Evolutionary conservation across 2,797 vertebrate species (phyloP), one percentile per base, ranked within the genome.

Genomic region (Oreochromis grahami): DNA sequence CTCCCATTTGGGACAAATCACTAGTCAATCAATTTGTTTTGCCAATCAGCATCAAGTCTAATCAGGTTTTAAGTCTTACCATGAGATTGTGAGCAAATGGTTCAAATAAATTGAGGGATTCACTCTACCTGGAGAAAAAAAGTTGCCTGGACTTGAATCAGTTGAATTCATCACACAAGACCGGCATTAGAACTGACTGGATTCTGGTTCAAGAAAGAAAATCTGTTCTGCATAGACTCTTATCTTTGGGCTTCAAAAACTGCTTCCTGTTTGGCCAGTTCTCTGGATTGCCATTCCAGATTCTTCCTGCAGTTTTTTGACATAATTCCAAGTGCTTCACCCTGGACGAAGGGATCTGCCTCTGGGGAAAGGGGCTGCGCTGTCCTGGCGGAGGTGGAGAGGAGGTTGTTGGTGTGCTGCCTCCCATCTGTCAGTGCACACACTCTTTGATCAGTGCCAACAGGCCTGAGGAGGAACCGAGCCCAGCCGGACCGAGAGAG

Each of bases 301-400:
- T 92, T 84, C 90, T 96, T 95, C 93, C 95, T 92, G 87, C 82
- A 60, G 89, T 81, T 50, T 76, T 87, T 88, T 84, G 86, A 93
- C 85, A 82, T 50, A n/a, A 84, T 87, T 82, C 65, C 77, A 89
- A 81, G 86, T 83, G 90, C 86, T 87, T 92, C 94, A 96, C 87
- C 94, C 96, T 97, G 96, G 96, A 96, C 94, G 90, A 95, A 95
- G 94, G 93, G 94, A 91, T 91, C 94, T 87, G 92, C 94, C 91
- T 94, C 94, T 96, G 90, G 83, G 92, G 85, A 91, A 94, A 95
- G 94, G 93, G 93, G 92, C 95, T 89, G 93, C 84, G 81, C 87
- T 95, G 95, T 96, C 95, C 95, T 95, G 94, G 91, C 84, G 84
- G 91, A 91, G 89, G 85, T 90, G 91, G 92, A 92, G 87, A 88